A percentile compares a stretch with the other conserved stretches of the same genome.
Conservation (phyloP, 2,888 invertebrate species). For the Aelia acuminata region DNA sequence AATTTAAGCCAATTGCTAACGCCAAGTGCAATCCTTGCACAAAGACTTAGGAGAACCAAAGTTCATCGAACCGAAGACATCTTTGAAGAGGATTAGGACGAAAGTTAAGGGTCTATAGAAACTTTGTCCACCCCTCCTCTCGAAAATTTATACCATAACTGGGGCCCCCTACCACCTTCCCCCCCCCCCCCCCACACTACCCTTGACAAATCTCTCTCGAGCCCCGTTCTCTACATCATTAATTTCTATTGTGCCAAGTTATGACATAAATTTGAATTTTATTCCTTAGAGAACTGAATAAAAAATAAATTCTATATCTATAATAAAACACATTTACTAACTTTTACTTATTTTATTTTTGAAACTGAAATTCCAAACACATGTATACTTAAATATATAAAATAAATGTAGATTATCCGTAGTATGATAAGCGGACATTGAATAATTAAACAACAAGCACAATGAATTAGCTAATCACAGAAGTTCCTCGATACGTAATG, state of each 20-base stretch:
- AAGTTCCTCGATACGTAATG: no score
- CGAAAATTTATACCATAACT: slow-evolving; percentile 20
- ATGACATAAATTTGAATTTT: background rate
- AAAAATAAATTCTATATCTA: background rate
- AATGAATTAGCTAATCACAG: no score
- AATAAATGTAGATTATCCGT: no score
- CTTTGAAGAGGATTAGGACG: background rate
- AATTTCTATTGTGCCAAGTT: slow-evolving; percentile 20
- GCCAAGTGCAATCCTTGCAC: background rate
- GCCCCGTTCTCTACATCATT: background rate
- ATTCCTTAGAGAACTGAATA: background rate
- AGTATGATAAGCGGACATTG: no score
- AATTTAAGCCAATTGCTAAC: background rate
- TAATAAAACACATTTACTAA: no score
- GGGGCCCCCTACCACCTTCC: no score
- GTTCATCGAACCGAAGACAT: slow-evolving; percentile 18
- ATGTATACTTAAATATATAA: no score
- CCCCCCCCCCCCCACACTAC: background rate
- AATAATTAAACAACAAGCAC: no score
- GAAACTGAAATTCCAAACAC: no score
- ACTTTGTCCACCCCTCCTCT: background rate
- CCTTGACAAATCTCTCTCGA: background rate
- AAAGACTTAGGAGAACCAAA: background rate
- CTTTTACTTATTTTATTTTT: no score
- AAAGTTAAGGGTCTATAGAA: slow-evolving; percentile 11